Conservation (phyloP, 2,797 vertebrate genomes). For the Halcyon chelicuti region DNA sequence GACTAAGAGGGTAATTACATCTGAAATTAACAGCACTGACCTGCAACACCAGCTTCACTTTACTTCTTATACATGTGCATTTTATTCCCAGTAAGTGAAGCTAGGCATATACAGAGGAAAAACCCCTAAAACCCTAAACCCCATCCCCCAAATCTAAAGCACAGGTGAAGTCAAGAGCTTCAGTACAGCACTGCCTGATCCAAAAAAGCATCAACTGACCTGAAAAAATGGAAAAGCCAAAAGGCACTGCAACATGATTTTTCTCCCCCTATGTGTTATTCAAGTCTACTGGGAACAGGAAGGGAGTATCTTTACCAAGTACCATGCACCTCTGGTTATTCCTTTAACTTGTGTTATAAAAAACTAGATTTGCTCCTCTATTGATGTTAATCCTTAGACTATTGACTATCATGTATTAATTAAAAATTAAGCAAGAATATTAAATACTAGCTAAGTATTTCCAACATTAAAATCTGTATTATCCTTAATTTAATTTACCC, state of each 20-base stretch:
- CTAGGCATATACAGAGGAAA: neutral
- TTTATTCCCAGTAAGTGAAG: neutral
- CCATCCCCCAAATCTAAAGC: neutral
- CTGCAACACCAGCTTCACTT: neutral
- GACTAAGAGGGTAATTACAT: neutral
- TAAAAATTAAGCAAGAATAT: conserved; percentile 55
- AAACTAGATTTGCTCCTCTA: conserved; percentile 16
- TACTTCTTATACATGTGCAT: neutral
- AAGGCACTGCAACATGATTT: neutral
- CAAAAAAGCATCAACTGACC: neutral
- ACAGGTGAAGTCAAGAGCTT: neutral
- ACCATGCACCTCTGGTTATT: conserved; percentile 1
- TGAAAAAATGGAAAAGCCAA: neutral
- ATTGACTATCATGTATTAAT: conserved; percentile 28
- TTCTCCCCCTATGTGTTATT: neutral
- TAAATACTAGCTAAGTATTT: conserved; percentile 54
- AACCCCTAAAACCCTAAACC: accelerated
- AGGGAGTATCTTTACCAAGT: neutral
- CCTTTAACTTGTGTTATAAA: neutral
- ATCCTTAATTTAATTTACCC: conserved; percentile 67
- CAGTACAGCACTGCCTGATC: neutral
- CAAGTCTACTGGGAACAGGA: neutral
- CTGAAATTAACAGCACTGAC: neutral
- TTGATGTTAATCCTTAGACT: conserved; percentile 60
- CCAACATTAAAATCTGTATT: conserved; percentile 57